Evolutionary conservation across 1,140 invertebrate genomes (phyloP).

Genomic region (Pachypsylla venusta): DNA sequence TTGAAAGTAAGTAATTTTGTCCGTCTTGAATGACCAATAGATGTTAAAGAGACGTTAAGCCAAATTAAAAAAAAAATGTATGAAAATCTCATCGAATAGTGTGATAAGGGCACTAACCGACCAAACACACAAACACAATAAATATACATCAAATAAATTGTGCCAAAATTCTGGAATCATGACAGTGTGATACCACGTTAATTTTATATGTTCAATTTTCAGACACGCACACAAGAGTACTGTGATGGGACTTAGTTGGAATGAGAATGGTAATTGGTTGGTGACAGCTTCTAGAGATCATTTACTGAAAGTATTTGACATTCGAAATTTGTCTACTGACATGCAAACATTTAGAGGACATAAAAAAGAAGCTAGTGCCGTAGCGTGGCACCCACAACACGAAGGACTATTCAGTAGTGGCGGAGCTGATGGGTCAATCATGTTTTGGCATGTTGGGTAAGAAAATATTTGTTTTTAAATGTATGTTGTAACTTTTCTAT

Average conservation of each 20-base stretch:
- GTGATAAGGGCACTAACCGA: too few relatives aligned
- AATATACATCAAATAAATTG: too few relatives aligned
- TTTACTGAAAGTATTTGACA: conserved; percentile 94
- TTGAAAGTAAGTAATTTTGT: too few relatives aligned
- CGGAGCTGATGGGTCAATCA: conserved; percentile 91
- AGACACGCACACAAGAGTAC: conserved; percentile 98
- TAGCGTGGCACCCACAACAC: conserved; percentile 96
- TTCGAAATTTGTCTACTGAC: conserved; percentile 84
- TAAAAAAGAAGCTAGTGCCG: conserved; percentile 94
- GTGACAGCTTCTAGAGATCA: conserved; percentile 97
- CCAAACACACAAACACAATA: too few relatives aligned
- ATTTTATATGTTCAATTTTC: conserved; percentile 23
- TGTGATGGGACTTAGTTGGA: conserved; percentile 99
- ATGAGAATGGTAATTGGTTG: conserved; percentile 98
- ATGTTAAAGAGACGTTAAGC: too few relatives aligned
- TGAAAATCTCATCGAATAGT: too few relatives aligned
- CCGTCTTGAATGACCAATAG: too few relatives aligned
- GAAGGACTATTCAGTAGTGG: conserved; percentile 92
- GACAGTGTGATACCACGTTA: conserved; percentile 1
- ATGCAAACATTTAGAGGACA: conserved; percentile 94
- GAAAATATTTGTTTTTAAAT: too few relatives aligned
- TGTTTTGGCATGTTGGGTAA: conserved; percentile 97
- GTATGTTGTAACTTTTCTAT: too few relatives aligned
- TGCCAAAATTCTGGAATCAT: too few relatives aligned
- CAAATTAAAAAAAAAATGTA: too few relatives aligned